A percentile compares a stretch with the other conserved stretches of the same genome.
phyloP scores from a whole-genome alignment of 1,140 invertebrate genomes.

The Cyrtorhinus lividipennis region DNA sequence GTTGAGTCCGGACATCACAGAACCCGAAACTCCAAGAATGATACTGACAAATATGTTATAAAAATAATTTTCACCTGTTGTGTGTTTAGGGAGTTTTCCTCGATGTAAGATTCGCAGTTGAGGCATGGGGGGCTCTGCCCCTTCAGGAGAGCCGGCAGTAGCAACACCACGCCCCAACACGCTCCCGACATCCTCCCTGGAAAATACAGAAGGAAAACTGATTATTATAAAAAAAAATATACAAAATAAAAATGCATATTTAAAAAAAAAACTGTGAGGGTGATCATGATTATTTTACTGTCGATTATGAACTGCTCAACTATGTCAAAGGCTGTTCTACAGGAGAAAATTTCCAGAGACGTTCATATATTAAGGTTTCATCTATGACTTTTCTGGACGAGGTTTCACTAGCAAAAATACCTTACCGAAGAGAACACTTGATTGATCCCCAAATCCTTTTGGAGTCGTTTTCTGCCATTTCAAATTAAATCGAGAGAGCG shows the following conservation, averaged over 20 bases:
- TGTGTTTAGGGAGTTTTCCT: neutral
- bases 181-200: slow-evolving; percentile 1
- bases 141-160: slow-evolving; percentile 11
- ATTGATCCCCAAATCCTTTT: neutral
- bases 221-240: neutral
- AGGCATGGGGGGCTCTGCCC: slow-evolving; percentile 13
- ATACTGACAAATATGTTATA: no score
- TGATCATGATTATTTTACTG: no score
- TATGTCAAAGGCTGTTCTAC: no score
- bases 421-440: neutral
- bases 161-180: slow-evolving; percentile 5
- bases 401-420: no score
- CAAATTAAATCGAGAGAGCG: neutral
- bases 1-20: no score
- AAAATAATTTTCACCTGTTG: no score
- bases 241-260: neutral
- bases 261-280: neutral
- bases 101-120: slow-evolving; percentile 13
- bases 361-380: no score
- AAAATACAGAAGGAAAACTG: neutral
- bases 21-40: no score
- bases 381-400: no score
- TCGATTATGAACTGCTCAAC: no score
- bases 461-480: neutral
- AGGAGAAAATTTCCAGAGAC: no score